Evolutionary conservation across 2,888 invertebrate genomes (phyloP), one percentile per base, ranked within the genome.

Genomic region (Orthonychiurus folsomi): DNA sequence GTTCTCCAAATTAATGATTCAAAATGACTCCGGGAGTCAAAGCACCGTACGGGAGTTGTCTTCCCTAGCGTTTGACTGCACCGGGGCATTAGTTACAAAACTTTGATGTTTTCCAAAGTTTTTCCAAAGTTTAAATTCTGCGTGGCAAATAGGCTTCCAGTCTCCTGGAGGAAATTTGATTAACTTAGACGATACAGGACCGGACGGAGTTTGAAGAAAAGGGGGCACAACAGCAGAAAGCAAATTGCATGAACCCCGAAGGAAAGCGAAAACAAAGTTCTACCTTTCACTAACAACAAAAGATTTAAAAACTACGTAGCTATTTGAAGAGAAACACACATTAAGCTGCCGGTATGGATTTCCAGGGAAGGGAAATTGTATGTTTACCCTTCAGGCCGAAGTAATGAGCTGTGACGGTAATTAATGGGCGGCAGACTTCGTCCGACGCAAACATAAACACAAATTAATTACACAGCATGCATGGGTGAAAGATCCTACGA

Each of bases 351-450:
- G 5, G 37, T 9, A 37, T 9, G 37, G 37, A 37, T 37, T 37
- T 37, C n/a, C n/a, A n/a, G 37, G 37, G 15, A 37, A 5, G 37
- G 9, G 37, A 9, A 37, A 9, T 37, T 37, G 37, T 5, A 37
- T 37, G 37, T 37, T 37, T 37, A 37, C 37, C 15, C 37, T 9
- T n/a, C 5, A 37, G 37, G 9, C 5, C 15, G 37, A 37, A 15
- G 37, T 37, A 37, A 37, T 37, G 37, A 37, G 37, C 37, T 37
- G 37, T 37, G 37, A 37, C 37, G 37, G 37, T 37, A 37, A 37
- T 37, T 37, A 37, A 37, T 37, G 37, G 15, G 37, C n/a, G n/a
- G n/a, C n/a, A 37, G 37, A 37, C 37, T 37, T 15, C 37, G 37
- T 37, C 37, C 37, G 37, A 37, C 37, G 15, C 15, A 15, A 37